Percentiles rank a stretch among this genome's conserved stretches.
phyloP scores from a whole-genome alignment of 2,113 vertebrate genomes.

The Psilopsiagon aurifrons region DNA sequence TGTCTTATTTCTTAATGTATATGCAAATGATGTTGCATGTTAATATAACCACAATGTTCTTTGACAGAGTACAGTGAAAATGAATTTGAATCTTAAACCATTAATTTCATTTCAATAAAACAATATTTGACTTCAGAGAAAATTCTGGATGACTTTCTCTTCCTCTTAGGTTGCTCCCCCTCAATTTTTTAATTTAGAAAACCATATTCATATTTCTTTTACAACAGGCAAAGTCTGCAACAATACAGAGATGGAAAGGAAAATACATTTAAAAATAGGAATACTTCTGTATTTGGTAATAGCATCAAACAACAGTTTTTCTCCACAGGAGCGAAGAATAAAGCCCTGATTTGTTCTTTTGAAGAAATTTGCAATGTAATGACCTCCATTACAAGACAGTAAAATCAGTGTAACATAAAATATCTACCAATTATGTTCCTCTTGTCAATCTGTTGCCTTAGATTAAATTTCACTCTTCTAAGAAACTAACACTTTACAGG shows the following conservation, averaged over 20 bases:
- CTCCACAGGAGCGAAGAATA: not conserved
- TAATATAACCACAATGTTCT: not conserved
- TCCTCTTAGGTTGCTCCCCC: not conserved
- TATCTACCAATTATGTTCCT: not conserved
- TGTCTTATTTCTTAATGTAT: not conserved
- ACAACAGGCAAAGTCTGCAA: not conserved
- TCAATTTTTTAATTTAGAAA: not conserved
- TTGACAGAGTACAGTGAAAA: not conserved
- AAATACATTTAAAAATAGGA: not conserved
- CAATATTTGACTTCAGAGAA: not conserved
- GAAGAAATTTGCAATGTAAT: conserved; percentile 18
- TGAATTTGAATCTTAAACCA: not conserved
- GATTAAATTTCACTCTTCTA: conserved; percentile 13
- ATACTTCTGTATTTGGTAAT: not conserved
- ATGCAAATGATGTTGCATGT: not conserved
- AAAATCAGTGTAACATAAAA: not conserved
- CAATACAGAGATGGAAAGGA: not conserved
- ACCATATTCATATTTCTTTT: not conserved
- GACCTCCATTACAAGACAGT: not conserved
- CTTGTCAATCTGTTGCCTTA: not conserved
- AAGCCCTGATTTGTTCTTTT: not conserved
- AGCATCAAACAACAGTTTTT: not conserved
- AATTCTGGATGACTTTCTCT: not conserved
- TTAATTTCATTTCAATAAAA: not conserved
- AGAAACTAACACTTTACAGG: not conserved